Percentiles rank a stretch among this genome's conserved stretches.
These are phyloP conservation scores for Acipenser transmontanus DNA, from an alignment of 2,797 vertebrate species.

Conservation along the genomic window DNA sequence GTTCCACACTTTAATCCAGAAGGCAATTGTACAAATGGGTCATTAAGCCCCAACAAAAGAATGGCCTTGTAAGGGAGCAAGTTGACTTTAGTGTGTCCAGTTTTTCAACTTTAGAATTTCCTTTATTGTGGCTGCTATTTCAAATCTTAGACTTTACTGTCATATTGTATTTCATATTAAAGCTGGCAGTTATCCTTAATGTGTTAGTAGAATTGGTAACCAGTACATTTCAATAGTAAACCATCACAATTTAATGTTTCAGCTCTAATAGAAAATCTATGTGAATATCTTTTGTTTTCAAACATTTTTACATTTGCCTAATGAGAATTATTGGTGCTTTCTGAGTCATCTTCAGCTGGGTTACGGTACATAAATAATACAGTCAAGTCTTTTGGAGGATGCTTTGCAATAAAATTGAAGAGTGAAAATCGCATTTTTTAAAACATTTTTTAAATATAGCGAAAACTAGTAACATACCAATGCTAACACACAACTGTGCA, in stretches of 20 bases:
- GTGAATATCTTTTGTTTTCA: too few relatives aligned
- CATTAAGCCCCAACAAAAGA: constrained; percentile 32
- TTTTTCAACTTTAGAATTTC: constrained; percentile 10
- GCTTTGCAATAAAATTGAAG: too few relatives aligned
- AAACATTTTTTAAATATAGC: too few relatives aligned
- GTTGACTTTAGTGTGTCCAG: constrained; percentile 16
- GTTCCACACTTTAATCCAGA: constrained; percentile 14
- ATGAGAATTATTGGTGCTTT: too few relatives aligned
- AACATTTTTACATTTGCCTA: too few relatives aligned
- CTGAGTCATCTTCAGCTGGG: too few relatives aligned
- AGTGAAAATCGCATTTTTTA: too few relatives aligned
- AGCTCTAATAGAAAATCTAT: too few relatives aligned
- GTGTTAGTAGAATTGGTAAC: neutral
- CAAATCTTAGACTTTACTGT: neutral
- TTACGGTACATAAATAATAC: too few relatives aligned
- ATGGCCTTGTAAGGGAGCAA: neutral
- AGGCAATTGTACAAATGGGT: constrained; percentile 24
- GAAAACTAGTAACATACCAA: too few relatives aligned
- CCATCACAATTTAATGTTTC: neutral
- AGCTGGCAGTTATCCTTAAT: neutral
- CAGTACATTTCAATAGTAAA: constrained; percentile 1
- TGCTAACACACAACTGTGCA: neutral
- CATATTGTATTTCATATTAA: constrained; percentile 8
- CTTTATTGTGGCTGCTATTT: constrained; percentile 1
- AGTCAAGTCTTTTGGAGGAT: too few relatives aligned